Conservation (phyloP, 2,113 vertebrate genomes). For the Antechinus flavipes region DNA sequence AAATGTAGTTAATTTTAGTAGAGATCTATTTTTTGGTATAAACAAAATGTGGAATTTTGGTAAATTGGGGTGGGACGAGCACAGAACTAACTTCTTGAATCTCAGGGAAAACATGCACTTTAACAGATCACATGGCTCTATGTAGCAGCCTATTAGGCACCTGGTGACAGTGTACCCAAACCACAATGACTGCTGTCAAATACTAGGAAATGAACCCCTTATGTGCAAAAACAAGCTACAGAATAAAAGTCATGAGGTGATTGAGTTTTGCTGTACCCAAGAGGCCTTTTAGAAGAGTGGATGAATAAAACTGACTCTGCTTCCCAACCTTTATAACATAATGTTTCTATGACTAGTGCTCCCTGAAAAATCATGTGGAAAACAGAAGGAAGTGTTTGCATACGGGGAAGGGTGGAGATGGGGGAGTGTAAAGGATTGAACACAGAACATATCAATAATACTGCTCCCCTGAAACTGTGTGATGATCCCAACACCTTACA, state of each 20-base stretch:
- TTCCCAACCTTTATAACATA: not conserved
- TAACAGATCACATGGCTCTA: constrained; percentile 12
- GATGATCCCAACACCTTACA: constrained; percentile 20
- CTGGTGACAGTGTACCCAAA: constrained; percentile 20
- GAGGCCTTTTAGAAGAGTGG: constrained; percentile 31
- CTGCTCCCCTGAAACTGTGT: constrained; percentile 30
- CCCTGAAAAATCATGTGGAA: constrained; percentile 31
- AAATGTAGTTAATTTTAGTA: constrained; percentile 12
- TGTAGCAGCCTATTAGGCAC: constrained; percentile 17
- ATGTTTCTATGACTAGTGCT: constrained; percentile 24
- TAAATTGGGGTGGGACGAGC: constrained; percentile 1
- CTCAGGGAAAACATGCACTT: constrained; percentile 16
- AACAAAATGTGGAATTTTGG: not conserved
- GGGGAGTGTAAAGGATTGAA: constrained; percentile 22
- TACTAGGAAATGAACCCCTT: constrained; percentile 20
- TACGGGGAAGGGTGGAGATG: constrained; percentile 40
- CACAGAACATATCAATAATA: not conserved
- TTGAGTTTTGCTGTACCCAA: constrained; percentile 3
- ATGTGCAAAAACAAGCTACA: not conserved
- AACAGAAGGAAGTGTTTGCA: constrained; percentile 24
- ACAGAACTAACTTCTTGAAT: constrained; percentile 31
- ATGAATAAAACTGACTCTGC: constrained; percentile 30
- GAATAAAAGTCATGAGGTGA: constrained; percentile 24
- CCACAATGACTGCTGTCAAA: not conserved
- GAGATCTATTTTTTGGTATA: constrained; percentile 38